Conservation (phyloP, 2,797 vertebrate genomes). For the Tapirus indicus region DNA sequence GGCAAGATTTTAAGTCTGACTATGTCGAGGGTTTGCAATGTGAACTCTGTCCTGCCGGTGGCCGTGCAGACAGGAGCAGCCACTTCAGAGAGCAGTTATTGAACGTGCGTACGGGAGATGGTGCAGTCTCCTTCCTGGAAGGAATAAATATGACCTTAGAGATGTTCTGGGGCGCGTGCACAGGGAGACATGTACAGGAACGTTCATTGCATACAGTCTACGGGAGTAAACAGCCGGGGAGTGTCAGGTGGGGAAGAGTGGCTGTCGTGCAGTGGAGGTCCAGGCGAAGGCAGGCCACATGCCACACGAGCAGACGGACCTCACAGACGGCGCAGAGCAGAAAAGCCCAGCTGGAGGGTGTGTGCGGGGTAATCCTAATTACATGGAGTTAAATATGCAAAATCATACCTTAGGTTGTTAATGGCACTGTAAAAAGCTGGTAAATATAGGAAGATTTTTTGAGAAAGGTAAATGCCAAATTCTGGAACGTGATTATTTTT, state of each 20-base stretch:
- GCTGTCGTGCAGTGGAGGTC: not conserved
- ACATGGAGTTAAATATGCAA: not conserved
- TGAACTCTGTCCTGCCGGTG: not conserved
- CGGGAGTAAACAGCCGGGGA: not conserved
- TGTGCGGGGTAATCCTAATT: not conserved
- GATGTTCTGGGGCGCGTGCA: not conserved
- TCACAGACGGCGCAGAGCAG: not conserved
- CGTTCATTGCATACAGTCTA: fast-evolving
- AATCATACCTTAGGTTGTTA: not conserved
- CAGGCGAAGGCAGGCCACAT: not conserved
- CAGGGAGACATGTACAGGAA: not conserved
- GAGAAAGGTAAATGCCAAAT: not conserved
- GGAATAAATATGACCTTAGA: not conserved
- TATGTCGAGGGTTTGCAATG: not conserved
- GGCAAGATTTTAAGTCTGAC: not conserved
- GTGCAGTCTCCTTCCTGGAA: not conserved
- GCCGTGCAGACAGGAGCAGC: not conserved
- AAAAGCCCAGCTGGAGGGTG: not conserved
- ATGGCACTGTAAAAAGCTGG: not conserved
- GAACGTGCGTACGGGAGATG: not conserved
- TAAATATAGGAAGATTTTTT: not conserved
- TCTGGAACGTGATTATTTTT: constrained; percentile 4
- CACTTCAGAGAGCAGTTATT: fast-evolving
- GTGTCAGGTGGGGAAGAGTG: not conserved
- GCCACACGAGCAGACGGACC: fast-evolving